Base-by-base conservation (phyloP, 2,797 vertebrate species). In the Adrianichthys oophorus region DNA sequence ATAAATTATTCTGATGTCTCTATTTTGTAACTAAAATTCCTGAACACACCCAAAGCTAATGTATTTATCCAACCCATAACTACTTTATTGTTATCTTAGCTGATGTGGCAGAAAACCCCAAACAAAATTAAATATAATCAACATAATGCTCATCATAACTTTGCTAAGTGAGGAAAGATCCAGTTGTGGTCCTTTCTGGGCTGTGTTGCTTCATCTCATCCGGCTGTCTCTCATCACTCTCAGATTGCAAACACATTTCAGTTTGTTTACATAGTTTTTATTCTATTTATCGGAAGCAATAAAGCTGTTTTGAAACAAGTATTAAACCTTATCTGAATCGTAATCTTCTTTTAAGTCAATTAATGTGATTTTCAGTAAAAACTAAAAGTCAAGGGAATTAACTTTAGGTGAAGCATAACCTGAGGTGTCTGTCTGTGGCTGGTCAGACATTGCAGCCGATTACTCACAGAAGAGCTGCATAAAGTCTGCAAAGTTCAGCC, bases 241-340 rank as follows among this genome's bases (percentile, higher is more conserved):
- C 26, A 7, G 10, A 44, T 40, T 84, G 43, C 70, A 80, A 76
- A 79, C 76, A 82, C 48, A 60, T 18, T 15, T 56, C 4, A 21
- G 32, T 68, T 3, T 10, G 74, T 84, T 85, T 78, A 77, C 65
- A 72, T 70, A 62, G 52, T 70, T 62, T 59, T 57, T 23, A 62
- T 68, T 7, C 54, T 61, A 23, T 52, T 53, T 6, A 37, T 23
- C 48, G 46, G 32, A 47, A 19, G 13, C 24, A 55, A 17, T 15
- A 50, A 66, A 41, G 23, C 43, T 15, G 0, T 46, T 57, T 56
- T 41, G 10, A 7, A 32, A 40, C 10, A 12, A 37, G 10, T 4
- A 1, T 37, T 13, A 4, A 10, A 3, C 32, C 12, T 37, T 32
- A 13, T 37, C 10, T 12, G 32, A 12, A 3, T 37, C 3, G 10